These are phyloP conservation scores for Caenorhabditis auriculariae DNA, from an alignment of 2,888 invertebrate species.

Conservation along the genomic window DNA sequence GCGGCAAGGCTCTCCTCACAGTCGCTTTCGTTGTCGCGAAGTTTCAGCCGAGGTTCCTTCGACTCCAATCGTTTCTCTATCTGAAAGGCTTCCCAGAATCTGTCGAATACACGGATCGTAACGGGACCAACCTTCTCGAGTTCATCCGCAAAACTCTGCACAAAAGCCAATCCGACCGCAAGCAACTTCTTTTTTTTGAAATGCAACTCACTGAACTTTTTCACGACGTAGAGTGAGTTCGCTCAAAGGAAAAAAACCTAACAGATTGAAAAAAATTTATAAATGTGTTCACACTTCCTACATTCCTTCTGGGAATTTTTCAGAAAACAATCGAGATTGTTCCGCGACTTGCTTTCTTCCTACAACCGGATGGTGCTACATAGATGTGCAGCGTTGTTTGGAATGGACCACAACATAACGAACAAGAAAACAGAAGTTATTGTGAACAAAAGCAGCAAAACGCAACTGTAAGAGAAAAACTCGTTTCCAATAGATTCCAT, in stretches of 20 bases:
- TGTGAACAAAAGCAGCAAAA: conserved; percentile 76
- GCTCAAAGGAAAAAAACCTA: too few species aligned
- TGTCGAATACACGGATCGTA: conserved; percentile 74
- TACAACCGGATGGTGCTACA: conserved; percentile 95
- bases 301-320: not conserved
- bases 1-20: conserved; percentile 4
- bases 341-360: conserved; percentile 83
- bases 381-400: conserved; percentile 87
- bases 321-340: conserved; percentile 73
- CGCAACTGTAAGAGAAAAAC: conserved; percentile 67
- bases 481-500: not conserved
- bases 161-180: conserved; percentile 83
- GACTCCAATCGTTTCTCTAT: not conserved
- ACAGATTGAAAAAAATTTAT: conserved; percentile 1
- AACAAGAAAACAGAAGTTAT: conserved; percentile 76
- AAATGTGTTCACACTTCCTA: not conserved
- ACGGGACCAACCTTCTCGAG: conserved; percentile 79
- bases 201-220: conserved; percentile 81
- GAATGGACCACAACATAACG: conserved; percentile 90
- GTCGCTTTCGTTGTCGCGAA: conserved; percentile 15
- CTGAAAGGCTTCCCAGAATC: conserved; percentile 70
- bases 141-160: conserved; percentile 88
- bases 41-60: conserved; percentile 8
- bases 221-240: conserved; percentile 77
- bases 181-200: conserved; percentile 82